These are phyloP conservation scores for Cygnus olor DNA, from an alignment of 2,797 vertebrate genomes.

Conservation along the genomic window DNA sequence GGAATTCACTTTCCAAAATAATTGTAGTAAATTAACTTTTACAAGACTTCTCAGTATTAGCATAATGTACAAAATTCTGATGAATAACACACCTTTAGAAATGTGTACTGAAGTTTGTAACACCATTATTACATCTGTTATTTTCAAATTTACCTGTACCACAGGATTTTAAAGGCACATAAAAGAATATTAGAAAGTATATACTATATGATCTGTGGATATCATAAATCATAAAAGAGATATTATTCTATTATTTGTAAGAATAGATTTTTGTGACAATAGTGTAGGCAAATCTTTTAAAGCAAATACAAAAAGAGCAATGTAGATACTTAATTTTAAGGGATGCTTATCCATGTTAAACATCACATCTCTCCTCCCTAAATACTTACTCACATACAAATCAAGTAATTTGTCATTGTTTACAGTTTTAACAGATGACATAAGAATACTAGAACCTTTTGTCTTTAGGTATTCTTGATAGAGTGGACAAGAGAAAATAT, in stretches of 20 bases:
- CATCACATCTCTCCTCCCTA: not conserved
- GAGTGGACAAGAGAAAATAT: not conserved
- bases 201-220: not conserved
- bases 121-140: not conserved
- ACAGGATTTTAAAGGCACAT: not conserved
- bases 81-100: not conserved
- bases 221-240: not conserved
- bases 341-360: not conserved
- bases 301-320: not conserved
- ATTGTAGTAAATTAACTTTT: not conserved
- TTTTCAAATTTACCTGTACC: not conserved
- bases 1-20: not conserved
- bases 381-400: not conserved
- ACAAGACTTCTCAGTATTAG: not conserved
- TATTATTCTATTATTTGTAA: not conserved
- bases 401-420: not conserved
- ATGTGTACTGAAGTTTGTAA: not conserved
- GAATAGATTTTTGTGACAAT: not conserved
- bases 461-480: not conserved
- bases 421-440: not conserved
- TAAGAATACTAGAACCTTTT: not conserved
- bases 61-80: not conserved
- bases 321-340: not conserved
- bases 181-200: not conserved
- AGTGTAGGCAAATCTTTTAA: not conserved